A percentile compares a stretch with the other conserved stretches of the same genome.
Evolutionary conservation across 2,888 invertebrate species (phyloP).

Genomic region (Tipula lateralis): DNA sequence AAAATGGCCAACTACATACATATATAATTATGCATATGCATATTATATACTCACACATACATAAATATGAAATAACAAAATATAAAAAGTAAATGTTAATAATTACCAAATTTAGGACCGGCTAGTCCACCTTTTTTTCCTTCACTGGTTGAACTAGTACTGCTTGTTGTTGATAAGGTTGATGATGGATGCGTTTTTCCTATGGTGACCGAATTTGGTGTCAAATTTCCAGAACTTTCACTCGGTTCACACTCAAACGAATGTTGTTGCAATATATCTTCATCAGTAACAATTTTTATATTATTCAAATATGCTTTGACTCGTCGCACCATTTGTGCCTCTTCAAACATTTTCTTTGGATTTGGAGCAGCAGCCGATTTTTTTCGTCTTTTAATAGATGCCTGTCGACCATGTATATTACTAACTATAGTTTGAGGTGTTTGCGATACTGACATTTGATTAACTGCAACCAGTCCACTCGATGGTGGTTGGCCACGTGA

Average conservation of each 20-base stretch:
- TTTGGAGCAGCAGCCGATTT: constrained; percentile 87
- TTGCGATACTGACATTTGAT: constrained; percentile 72
- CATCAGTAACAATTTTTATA: constrained; percentile 81
- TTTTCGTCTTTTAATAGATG: constrained; percentile 84
- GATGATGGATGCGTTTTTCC: constrained; percentile 87
- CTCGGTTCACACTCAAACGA: constrained; percentile 83
- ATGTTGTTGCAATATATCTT: constrained; percentile 80
- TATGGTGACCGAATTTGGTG: constrained; percentile 52
- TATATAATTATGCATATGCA: too few species aligned
- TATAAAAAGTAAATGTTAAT: neutral
- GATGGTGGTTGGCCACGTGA: constrained; percentile 82
- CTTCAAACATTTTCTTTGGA: constrained; percentile 98
- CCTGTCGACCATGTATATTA: constrained; percentile 55
- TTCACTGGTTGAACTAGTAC: constrained; percentile 82
- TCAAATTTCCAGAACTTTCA: constrained; percentile 52
- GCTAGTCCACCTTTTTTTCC: constrained; percentile 53
- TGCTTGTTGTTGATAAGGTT: constrained; percentile 86
- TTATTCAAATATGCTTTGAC: constrained; percentile 94
- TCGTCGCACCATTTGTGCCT: constrained; percentile 96
- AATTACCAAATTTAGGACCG: constrained; percentile 60
- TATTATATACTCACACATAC: too few species aligned
- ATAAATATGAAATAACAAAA: too few species aligned
- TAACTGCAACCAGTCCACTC: constrained; percentile 81
- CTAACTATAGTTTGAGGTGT: constrained; percentile 31
- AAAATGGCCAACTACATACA: too few species aligned